Evolutionary conservation across 35 echinoderm and acorn worm species (phyloP).

Genomic region (Apostichopus japonicus): DNA sequence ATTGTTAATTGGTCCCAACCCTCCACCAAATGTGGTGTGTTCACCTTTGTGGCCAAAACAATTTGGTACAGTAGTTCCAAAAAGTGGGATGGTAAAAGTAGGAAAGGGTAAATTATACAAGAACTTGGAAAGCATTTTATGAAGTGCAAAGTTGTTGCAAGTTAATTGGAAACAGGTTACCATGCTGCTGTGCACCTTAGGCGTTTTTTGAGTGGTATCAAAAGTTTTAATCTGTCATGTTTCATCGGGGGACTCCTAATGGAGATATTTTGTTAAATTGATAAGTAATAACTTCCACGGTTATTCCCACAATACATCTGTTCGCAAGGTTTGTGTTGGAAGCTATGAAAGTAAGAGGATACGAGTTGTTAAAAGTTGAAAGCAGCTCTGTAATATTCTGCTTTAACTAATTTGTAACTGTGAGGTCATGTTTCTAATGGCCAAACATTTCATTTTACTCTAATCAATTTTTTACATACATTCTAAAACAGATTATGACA

Average conservation of each 20-base stretch:
- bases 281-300: neutral
- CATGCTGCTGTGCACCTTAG: neutral
- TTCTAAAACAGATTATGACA: no score
- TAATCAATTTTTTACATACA: no score
- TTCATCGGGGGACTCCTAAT: neutral
- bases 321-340: no score
- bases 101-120: neutral
- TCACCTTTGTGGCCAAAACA: neutral
- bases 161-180: conserved; percentile 12
- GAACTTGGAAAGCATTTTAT: neutral
- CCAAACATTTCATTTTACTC: no score
- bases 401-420: no score
- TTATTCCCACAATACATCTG: neutral
- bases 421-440: no score
- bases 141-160: neutral
- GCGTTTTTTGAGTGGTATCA: neutral
- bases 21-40: neutral
- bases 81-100: no score
- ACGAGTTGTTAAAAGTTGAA: no score
- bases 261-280: conserved; percentile 9
- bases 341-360: no score
- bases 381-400: no score
- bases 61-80: no score
- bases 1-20: neutral
- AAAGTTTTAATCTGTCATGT: neutral